phyloP scores from a whole-genome alignment of 2,888 invertebrate genomes.

The Punctoribates punctum region DNA sequence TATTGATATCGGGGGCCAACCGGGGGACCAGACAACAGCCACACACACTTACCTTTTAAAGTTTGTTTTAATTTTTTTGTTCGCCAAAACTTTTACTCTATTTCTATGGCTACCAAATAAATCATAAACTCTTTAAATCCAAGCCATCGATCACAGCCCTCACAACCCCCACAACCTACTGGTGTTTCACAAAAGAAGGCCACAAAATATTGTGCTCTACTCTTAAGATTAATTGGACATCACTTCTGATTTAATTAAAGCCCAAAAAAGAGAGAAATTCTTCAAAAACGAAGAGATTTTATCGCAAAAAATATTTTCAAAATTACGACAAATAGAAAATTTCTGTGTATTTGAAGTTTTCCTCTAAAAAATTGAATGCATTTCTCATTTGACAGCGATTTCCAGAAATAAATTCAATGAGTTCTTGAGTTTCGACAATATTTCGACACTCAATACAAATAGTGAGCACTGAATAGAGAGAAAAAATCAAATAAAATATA shows the following conservation, averaged over 20 bases:
- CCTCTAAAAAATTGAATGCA: neutral
- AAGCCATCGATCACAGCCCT: conserved; percentile 7
- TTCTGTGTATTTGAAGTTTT: neutral
- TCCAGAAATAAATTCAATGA: neutral
- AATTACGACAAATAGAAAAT: neutral
- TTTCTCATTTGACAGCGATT: no score
- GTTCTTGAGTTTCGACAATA: conserved; percentile 13
- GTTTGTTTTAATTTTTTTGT: neutral
- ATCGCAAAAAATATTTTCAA: neutral
- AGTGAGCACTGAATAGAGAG: neutral
- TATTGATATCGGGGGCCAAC: neutral
- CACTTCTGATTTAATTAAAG: conserved; percentile 24
- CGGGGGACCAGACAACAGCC: neutral
- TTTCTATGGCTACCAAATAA: neutral
- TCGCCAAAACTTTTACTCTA: neutral
- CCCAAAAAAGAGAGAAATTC: neutral
- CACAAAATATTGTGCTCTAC: neutral
- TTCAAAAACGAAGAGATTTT: neutral
- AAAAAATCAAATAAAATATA: neutral
- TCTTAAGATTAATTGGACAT: conserved; percentile 11
- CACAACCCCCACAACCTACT: neutral
- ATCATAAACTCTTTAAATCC: neutral
- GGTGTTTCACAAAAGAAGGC: neutral
- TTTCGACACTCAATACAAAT: conserved; percentile 18
- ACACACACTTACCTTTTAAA: conserved; percentile 2